Conservation (phyloP, 1,140 invertebrate genomes). For the Brachionus manjavacas region DNA sequence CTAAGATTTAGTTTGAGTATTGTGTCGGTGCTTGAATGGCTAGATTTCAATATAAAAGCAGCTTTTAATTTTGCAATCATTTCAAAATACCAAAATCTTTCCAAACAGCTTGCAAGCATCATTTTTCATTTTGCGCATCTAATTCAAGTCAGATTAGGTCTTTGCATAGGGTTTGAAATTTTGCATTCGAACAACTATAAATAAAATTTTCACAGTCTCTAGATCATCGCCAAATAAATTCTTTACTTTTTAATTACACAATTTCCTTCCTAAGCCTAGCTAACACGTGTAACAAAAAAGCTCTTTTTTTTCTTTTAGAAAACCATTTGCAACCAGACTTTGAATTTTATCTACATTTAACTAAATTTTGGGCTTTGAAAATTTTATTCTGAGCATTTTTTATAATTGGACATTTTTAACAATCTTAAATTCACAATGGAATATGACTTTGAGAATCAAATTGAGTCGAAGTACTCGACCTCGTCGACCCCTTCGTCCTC, state of each 20-base stretch:
- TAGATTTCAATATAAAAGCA: neutral
- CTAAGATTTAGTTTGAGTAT: neutral
- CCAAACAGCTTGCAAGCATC: neutral
- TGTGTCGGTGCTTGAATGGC: conserved; percentile 24
- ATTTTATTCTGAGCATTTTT: neutral
- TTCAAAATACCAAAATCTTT: neutral
- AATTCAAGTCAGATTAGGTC: neutral
- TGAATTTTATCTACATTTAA: conserved; percentile 31
- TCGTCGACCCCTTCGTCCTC: conserved; percentile 3
- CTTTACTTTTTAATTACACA: neutral
- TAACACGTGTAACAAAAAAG: neutral
- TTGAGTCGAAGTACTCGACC: neutral
- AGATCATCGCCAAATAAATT: neutral
- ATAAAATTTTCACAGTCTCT: neutral
- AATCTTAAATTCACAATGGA: neutral
- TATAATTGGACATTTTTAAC: neutral
- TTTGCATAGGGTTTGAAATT: neutral
- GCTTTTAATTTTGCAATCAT: conserved; percentile 19
- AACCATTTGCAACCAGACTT: neutral
- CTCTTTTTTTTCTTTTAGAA: conserved; percentile 6
- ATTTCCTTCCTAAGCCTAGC: neutral
- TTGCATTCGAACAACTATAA: conserved; percentile 4
- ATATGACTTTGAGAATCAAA: conserved; percentile 32
- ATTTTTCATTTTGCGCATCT: neutral
- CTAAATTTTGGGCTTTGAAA: neutral